Evolutionary conservation across 2,888 invertebrate genomes (phyloP).

Genomic region (Punctoribates punctum): DNA sequence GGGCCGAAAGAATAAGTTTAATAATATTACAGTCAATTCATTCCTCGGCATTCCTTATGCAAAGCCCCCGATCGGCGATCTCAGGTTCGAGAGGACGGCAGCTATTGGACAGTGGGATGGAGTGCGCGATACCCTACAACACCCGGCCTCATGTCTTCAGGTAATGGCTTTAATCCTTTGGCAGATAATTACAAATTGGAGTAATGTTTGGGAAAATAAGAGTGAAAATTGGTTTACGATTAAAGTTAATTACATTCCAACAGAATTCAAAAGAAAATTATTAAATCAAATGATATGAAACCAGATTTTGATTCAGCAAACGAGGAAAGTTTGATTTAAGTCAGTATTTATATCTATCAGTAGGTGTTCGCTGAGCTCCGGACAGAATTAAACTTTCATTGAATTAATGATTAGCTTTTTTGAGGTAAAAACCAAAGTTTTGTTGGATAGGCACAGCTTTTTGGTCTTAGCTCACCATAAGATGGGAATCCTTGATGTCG

Average conservation of each 20-base stretch:
- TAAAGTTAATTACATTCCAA: background rate
- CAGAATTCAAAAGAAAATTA: no score
- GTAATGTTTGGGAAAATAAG: background rate
- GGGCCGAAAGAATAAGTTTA: background rate
- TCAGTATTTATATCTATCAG: background rate
- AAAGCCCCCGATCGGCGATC: background rate
- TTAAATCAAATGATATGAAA: background rate
- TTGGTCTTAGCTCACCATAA: no score
- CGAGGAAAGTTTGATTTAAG: background rate
- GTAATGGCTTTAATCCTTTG: slow-evolving; percentile 3
- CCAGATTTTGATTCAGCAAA: background rate
- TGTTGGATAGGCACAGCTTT: no score
- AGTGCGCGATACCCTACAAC: slow-evolving; percentile 17
- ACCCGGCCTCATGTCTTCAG: slow-evolving; percentile 29
- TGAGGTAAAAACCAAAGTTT: no score
- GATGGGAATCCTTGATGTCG: no score
- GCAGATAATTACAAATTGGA: background rate
- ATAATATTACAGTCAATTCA: slow-evolving; percentile 21
- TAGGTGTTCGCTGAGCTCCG: background rate
- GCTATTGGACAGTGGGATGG: background rate
- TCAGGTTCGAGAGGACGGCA: slow-evolving; percentile 4
- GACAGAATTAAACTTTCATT: no score
- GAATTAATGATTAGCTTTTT: no score
- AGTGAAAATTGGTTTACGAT: background rate
- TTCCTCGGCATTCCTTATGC: slow-evolving; percentile 19